phyloP scores from a whole-genome alignment of 2,888 invertebrate species.

The Platycheirus rosarum region DNA sequence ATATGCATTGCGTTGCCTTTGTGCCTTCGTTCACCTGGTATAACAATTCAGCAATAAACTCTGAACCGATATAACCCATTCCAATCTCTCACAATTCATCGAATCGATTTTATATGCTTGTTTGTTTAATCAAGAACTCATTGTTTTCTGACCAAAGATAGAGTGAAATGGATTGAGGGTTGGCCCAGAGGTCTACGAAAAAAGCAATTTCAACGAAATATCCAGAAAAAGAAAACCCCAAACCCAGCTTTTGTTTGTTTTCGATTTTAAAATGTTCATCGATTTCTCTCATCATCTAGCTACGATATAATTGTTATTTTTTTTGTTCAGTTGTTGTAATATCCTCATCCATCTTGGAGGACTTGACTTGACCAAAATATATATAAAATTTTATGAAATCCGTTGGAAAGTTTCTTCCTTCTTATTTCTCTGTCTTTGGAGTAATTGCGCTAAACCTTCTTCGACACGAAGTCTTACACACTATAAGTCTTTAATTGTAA shows the following conservation, averaged over 20 bases:
- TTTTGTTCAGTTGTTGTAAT: too few relatives aligned
- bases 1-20: too few relatives aligned
- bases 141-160: slow-evolving; percentile 36
- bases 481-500: slow-evolving; percentile 40
- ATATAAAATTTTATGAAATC: too few relatives aligned
- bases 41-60: not conserved
- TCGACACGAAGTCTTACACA: slow-evolving; percentile 2
- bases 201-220: slow-evolving; percentile 43
- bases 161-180: not conserved
- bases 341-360: slow-evolving; percentile 15
- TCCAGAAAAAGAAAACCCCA: slow-evolving; percentile 35
- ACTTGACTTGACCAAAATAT: not conserved
- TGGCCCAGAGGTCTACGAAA: too few relatives aligned
- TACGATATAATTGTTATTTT: slow-evolving; percentile 30
- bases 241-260: slow-evolving; percentile 49
- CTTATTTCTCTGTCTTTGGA: slow-evolving; percentile 6
- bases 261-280: slow-evolving; percentile 61
- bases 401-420: slow-evolving; percentile 33
- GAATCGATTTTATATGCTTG: slow-evolving; percentile 27
- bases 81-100: not conserved
- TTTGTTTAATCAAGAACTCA: slow-evolving; percentile 57
- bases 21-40: too few relatives aligned
- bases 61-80: not conserved
- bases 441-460: slow-evolving; percentile 19
- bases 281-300: slow-evolving; percentile 46